Base-by-base conservation (phyloP, 2,797 vertebrate species). In the Linurgus olivaceus region DNA sequence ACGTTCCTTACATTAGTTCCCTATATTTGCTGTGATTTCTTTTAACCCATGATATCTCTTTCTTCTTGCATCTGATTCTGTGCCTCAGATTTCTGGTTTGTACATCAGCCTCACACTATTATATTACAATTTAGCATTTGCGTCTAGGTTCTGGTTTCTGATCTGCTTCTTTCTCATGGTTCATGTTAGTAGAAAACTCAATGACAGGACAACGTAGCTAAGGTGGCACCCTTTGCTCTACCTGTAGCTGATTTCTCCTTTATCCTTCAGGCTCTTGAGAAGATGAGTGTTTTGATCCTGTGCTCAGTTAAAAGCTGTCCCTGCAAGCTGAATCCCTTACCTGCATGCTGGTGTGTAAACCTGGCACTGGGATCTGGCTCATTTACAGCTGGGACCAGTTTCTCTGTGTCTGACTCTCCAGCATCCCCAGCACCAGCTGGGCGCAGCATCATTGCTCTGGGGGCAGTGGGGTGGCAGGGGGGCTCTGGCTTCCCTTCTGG, bases 401-500 rank as follows among this genome's bases (percentile, higher is more conserved):
- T 58, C 17, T 77, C 38, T 50, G 8, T 3, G 6, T 31, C 62
- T 50, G 29, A 13, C 28, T 38, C 29, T 63, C 8, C 76, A 86
- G n/a, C 61, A 37, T 19, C 13, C 21, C 47, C 42, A 47, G 29
- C 25, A 40, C 6, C 38, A 62, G 11, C 42, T 38, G 21, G 40
- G 11, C 35, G 18, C 67, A 68, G 10, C 29, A 17, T 1, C 16
- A 8, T 17, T 52, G 19, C 16, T 31, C 7, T 1, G 1, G 14
- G 19, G 38, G 14, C 28, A 74, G 28, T 0, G 0, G 19, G 7
- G 8, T 82, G 54, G 26, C 26, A 44, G 12, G 3, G 2, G 11
- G 11, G 2, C 29, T 38, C 45, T 58, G 52, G 23, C n/a, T 20
- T 68, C 20, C 19, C 61, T 37, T 1, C 13, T 31, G 50, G 44